phyloP scores from a whole-genome alignment of 35 echinoderm and acorn worm species.

The Stichopus chloronotus region DNA sequence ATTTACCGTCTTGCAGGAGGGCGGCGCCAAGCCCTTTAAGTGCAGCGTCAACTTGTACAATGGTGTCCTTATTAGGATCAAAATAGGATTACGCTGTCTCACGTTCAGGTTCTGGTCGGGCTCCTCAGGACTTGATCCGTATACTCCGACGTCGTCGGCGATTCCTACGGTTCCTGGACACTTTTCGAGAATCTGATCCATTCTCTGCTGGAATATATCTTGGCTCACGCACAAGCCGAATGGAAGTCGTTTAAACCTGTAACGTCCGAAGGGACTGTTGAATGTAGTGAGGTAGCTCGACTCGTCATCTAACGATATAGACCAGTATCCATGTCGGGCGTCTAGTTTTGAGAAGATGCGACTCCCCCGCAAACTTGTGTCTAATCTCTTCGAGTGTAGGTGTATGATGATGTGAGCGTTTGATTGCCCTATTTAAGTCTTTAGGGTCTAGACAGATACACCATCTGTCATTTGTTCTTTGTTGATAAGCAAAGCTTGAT shows the following conservation, averaged over 20 bases:
- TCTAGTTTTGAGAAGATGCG: conserved; percentile 70
- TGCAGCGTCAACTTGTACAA: conserved; percentile 62
- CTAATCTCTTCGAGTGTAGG: conserved; percentile 76
- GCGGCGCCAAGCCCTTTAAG: background rate
- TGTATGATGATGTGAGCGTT: conserved; percentile 61
- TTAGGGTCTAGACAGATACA: conserved; percentile 64
- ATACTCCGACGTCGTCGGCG: no score
- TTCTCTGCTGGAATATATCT: conserved; percentile 58
- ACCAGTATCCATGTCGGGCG: conserved; percentile 82
- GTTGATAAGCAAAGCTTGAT: conserved; percentile 37
- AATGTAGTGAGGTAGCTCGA: conserved; percentile 74
- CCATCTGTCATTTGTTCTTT: conserved; percentile 50
- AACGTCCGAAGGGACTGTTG: conserved; percentile 71
- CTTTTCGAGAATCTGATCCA: no score
- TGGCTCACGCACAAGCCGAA: conserved; percentile 64
- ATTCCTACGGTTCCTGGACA: no score
- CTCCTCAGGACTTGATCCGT: conserved; percentile 49
- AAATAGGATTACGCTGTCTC: conserved; percentile 53
- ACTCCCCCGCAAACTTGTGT: conserved; percentile 53
- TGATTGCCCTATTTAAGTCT: conserved; percentile 65
- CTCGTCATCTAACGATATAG: conserved; percentile 60
- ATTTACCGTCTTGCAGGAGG: conserved; percentile 20
- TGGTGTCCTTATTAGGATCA: conserved; percentile 65
- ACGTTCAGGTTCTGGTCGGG: conserved; percentile 25
- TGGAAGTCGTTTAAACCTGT: conserved; percentile 50